These are phyloP conservation scores for Columba livia DNA, from an alignment of 2,113 vertebrate genomes.

Conservation along the genomic window DNA sequence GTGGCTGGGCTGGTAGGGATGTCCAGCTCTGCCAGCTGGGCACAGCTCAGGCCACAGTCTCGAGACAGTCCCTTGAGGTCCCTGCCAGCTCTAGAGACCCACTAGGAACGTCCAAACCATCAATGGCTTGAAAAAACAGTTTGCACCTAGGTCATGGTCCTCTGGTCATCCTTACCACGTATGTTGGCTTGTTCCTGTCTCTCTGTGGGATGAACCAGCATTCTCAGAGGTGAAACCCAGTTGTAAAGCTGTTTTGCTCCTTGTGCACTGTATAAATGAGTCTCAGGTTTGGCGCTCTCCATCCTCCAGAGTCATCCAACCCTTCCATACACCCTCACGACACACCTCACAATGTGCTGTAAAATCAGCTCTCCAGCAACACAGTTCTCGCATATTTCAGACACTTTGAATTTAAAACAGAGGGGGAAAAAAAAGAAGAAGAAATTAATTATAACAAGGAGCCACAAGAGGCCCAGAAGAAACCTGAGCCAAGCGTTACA, in stretches of 20 bases:
- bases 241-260: not conserved
- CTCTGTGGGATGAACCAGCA: not conserved
- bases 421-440: accelerated
- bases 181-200: not conserved
- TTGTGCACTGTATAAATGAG: accelerated
- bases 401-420: not conserved
- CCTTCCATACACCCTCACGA: not conserved
- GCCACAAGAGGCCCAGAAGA: accelerated
- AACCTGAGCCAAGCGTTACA: not conserved
- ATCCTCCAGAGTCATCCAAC: not conserved
- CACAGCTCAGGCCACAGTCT: not conserved
- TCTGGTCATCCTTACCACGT: not conserved
- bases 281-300: not conserved
- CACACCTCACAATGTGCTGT: not conserved
- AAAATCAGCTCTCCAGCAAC: not conserved
- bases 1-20: not conserved
- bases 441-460: not conserved
- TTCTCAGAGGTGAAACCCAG: not conserved
- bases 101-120: not conserved
- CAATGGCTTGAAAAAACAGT: not conserved
- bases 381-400: accelerated
- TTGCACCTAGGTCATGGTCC: not conserved
- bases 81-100: not conserved
- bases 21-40: not conserved
- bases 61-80: not conserved